These are phyloP conservation scores for Ondatra zibethicus DNA, from an alignment of 2,113 vertebrate genomes.

Conservation along the genomic window DNA sequence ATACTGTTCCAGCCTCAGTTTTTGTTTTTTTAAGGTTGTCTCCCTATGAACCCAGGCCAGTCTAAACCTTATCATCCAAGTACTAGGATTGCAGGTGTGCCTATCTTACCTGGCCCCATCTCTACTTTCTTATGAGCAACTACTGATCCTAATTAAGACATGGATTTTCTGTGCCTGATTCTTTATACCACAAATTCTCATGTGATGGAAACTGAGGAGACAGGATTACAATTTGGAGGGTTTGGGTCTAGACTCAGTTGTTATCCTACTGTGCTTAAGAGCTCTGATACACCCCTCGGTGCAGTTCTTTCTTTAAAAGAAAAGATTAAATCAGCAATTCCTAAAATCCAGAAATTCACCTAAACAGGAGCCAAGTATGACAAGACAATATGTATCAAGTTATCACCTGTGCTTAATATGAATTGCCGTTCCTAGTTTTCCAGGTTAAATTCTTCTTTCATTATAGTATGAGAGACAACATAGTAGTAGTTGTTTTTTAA, in stretches of 20 bases:
- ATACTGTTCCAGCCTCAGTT: neutral
- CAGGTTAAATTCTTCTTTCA: conserved; percentile 9
- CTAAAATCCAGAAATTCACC: conserved; percentile 55
- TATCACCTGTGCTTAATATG: conserved; percentile 46
- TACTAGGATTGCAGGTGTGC: neutral
- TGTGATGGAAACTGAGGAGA: neutral
- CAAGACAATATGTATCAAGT: conserved; percentile 50
- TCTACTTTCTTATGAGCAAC: conserved; percentile 27
- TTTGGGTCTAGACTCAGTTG: conserved; percentile 51
- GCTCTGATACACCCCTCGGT: neutral
- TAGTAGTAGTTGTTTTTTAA: neutral
- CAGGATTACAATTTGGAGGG: neutral
- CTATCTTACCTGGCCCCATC: neutral
- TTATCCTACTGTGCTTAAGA: conserved; percentile 51
- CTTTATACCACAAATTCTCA: neutral
- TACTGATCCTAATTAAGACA: conserved; percentile 41
- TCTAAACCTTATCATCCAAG: neutral
- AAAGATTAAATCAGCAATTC: conserved; percentile 12
- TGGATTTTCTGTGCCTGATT: neutral
- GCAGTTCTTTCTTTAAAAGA: conserved; percentile 49
- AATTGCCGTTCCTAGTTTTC: conserved; percentile 19
- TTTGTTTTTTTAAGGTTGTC: neutral
- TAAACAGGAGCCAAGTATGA: conserved; percentile 45
- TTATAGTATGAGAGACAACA: neutral
- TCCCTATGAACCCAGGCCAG: neutral